Evolutionary conservation across 2,113 vertebrate species (phyloP), one percentile per base, ranked within the genome.

Genomic region (Bos indicus): DNA sequence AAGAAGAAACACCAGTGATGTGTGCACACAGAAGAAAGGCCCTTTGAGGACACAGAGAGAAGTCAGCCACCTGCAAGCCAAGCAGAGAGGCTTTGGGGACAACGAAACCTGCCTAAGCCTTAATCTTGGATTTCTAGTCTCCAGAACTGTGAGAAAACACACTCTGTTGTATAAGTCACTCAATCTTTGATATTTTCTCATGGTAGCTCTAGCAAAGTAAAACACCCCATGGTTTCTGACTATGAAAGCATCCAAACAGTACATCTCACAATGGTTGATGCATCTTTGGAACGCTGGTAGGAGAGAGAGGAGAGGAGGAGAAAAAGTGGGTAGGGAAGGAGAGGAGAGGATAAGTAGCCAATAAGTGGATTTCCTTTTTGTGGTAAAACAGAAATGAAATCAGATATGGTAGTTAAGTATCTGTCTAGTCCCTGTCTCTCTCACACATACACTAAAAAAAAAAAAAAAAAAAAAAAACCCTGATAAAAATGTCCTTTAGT

Each of bases 371-470:
- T 80, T 83, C 40, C 14, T 85, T 59, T 54, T 46, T 82, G 52
- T 93, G 30, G 33, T 88, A 87, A 64, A 90, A 71, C 7, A 95
- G 26, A 91, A 96, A 80, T 57, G n/a, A 95, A 78, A 36, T 95
- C 17, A 77, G 17, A 84, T 26, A 59, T 62, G 19, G 78, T 23
- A 2, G 6, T 51, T 30, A 46, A 86, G 3, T 48, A 2, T 26
- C 12, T 10, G 48, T 54, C 33, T n/a, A 36, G 33, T 56, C 33
- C 7, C 51, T n/a, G 40, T 91, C 57, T 25, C 60, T 25, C 17
- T 17, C 16, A 28, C 51, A 71, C 7, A 43, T 15, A 60, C n/a
- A 54, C 26, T 59, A 60, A 17, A 48, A 19, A 71, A 48, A 88
- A 67, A 33, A 82, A 59, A 7, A 30, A 15, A 8, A n/a, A n/a